Evolutionary conservation across 1,140 invertebrate species (phyloP).

Genomic region (Maconellicoccus hirsutus): DNA sequence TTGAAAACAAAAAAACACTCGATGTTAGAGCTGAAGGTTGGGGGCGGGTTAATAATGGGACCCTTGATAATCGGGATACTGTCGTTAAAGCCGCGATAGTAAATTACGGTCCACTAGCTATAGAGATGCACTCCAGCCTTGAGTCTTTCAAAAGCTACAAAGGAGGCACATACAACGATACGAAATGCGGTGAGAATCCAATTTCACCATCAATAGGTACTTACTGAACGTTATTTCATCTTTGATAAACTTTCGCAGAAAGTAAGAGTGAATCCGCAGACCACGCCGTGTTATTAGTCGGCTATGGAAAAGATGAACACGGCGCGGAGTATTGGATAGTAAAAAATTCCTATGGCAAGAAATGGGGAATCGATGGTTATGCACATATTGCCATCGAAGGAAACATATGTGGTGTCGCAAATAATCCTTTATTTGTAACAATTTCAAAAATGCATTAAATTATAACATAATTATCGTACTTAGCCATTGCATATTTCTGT

Average conservation of each 20-base stretch:
- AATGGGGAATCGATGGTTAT: slow-evolving; percentile 91
- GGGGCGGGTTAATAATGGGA: no score
- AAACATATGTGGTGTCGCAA: slow-evolving; percentile 86
- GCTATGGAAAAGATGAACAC: slow-evolving; percentile 75
- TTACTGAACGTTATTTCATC: slow-evolving; percentile 30
- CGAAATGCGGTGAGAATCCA: slow-evolving; percentile 60
- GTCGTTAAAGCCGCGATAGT: no score
- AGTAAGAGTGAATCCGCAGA: slow-evolving; percentile 63
- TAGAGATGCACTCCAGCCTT: no score
- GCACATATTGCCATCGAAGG: slow-evolving; percentile 75
- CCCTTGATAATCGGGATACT: no score
- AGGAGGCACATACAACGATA: slow-evolving; percentile 84
- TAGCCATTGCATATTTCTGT: no score
- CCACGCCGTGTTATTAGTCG: slow-evolving; percentile 87
- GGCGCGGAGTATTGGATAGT: slow-evolving; percentile 80
- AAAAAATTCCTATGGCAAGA: slow-evolving; percentile 91
- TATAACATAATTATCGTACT: no score
- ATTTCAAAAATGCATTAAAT: no score
- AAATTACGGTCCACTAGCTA: no score
- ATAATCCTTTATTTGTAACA: slow-evolving; percentile 73
- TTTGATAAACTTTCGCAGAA: slow-evolving; percentile 37
- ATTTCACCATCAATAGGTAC: no score
- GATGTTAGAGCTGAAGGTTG: no score
- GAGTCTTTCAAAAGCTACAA: slow-evolving; percentile 79
- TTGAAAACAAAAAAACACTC: no score